These are phyloP conservation scores for Medauroidea extradentata DNA, from an alignment of 1,140 invertebrate genomes.

Conservation along the genomic window DNA sequence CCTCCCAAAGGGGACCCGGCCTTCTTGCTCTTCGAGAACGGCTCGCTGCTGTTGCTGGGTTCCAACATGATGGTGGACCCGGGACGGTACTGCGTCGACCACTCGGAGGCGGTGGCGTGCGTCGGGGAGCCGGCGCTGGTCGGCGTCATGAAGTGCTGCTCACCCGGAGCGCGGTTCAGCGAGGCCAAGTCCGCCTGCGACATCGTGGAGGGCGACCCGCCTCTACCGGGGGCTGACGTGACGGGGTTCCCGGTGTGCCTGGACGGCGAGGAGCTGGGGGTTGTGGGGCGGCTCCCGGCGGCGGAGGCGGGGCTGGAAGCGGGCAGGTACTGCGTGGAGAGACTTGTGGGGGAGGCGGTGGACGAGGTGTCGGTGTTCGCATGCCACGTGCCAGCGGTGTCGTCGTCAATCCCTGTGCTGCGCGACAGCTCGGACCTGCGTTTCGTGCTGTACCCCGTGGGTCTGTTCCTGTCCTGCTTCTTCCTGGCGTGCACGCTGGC, in stretches of 20 bases:
- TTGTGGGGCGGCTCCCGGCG: slow-evolving; percentile 45
- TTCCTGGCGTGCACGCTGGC: slow-evolving; percentile 72
- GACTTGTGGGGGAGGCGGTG: slow-evolving; percentile 46
- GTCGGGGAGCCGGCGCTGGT: slow-evolving; percentile 36
- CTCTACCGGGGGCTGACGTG: slow-evolving; percentile 13
- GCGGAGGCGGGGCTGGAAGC: slow-evolving; percentile 33
- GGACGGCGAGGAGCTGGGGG: slow-evolving; percentile 28
- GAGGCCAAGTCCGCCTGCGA: slow-evolving; percentile 17
- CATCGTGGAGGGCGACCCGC: slow-evolving; percentile 32
- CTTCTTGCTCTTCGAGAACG: slow-evolving; percentile 52
- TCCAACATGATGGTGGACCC: slow-evolving; percentile 31
- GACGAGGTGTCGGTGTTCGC: slow-evolving; percentile 54
- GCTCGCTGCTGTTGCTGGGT: slow-evolving; percentile 47
- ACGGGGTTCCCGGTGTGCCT: slow-evolving; percentile 52
- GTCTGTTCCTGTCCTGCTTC: slow-evolving; percentile 67
- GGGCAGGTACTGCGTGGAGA: slow-evolving; percentile 59
- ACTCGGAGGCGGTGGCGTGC: slow-evolving; percentile 48
- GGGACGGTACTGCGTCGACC: slow-evolving; percentile 29
- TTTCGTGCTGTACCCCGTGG: slow-evolving; percentile 66
- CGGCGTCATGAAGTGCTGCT: slow-evolving; percentile 49
- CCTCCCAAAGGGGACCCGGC: not conserved
- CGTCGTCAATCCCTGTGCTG: not conserved
- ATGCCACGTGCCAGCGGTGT: slow-evolving; percentile 38
- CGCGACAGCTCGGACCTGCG: slow-evolving; percentile 43
- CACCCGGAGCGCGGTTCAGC: slow-evolving; percentile 37